Evolutionary conservation across 1,140 invertebrate genomes (phyloP).

Genomic region (Babylonia areolata): DNA sequence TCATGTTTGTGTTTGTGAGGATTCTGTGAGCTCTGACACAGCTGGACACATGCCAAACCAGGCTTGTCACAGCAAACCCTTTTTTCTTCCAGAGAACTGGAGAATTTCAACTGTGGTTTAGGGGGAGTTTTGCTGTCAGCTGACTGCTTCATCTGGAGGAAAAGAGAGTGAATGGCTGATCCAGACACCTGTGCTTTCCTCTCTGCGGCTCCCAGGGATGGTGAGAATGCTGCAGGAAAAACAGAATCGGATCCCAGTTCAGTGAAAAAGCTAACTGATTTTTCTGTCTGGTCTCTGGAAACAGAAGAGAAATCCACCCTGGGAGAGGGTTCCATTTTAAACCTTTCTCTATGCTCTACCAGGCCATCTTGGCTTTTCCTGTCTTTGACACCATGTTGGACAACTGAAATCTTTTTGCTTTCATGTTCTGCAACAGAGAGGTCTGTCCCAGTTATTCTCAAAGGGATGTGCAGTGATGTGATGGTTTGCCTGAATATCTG

Average conservation of each 20-base stretch:
- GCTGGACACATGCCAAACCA: not conserved
- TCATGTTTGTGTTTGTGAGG: not conserved
- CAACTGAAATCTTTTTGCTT: not conserved
- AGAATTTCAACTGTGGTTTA: not conserved
- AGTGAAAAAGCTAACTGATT: not conserved
- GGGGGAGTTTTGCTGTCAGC: not conserved
- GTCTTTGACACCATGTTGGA: not conserved
- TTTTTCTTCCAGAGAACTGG: too few species aligned
- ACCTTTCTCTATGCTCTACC: not conserved
- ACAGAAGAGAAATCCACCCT: too few species aligned
- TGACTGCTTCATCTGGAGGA: not conserved
- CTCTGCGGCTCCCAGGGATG: too few species aligned
- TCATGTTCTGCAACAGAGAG: not conserved
- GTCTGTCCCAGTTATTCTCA: not conserved
- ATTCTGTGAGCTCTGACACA: too few species aligned
- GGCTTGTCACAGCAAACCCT: not conserved
- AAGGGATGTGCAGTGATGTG: not conserved
- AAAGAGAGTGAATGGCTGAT: not conserved
- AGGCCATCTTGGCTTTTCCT: not conserved
- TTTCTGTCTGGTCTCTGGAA: too few species aligned
- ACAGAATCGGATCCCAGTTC: not conserved
- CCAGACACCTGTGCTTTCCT: not conserved
- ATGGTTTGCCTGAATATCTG: not conserved
- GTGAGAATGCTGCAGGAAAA: not conserved
- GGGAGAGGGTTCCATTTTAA: too few species aligned